Percentiles rank a stretch among this genome's conserved stretches.
phyloP scores from a whole-genome alignment of 2,797 vertebrate species.

The Petrocephalus schoutedeni region DNA sequence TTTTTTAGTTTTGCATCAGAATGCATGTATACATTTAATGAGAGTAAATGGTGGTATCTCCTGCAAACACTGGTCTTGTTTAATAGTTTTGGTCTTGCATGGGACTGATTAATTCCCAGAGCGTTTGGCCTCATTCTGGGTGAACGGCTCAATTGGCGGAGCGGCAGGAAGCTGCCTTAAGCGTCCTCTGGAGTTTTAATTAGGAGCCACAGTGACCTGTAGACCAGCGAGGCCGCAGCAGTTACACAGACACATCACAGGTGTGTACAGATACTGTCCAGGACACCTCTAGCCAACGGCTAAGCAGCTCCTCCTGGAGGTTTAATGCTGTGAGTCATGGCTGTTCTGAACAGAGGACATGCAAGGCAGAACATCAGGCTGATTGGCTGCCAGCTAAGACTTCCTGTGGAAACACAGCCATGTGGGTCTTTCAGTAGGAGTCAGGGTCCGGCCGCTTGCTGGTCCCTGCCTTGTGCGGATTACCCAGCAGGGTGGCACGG shows the following conservation, averaged over 20 bases:
- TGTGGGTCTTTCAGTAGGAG: neutral
- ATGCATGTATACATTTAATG: constrained; percentile 46
- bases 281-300: neutral
- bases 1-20: neutral
- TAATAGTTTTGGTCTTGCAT: constrained; percentile 71
- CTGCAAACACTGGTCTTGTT: constrained; percentile 64
- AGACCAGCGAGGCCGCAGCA: constrained; percentile 62
- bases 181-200: constrained; percentile 73
- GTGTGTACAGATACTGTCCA: neutral
- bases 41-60: constrained; percentile 67
- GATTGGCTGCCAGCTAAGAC: neutral
- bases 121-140: constrained; percentile 47
- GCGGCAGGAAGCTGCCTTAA: constrained; percentile 70
- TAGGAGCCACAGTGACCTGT: constrained; percentile 67
- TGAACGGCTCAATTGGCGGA: constrained; percentile 55
- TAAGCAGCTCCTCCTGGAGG: neutral
- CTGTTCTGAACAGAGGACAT: neutral
- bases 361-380: neutral
- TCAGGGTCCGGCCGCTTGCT: neutral
- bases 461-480: neutral
- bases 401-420: neutral
- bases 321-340: neutral
- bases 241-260: constrained; percentile 63
- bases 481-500: neutral
- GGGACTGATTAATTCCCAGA: constrained; percentile 59